Percentiles rank a stretch among this genome's conserved stretches.
These are phyloP conservation scores for Stichodactyla helianthus DNA, from an alignment of 64 coral and sea anemone genomes.

Conservation along the genomic window DNA sequence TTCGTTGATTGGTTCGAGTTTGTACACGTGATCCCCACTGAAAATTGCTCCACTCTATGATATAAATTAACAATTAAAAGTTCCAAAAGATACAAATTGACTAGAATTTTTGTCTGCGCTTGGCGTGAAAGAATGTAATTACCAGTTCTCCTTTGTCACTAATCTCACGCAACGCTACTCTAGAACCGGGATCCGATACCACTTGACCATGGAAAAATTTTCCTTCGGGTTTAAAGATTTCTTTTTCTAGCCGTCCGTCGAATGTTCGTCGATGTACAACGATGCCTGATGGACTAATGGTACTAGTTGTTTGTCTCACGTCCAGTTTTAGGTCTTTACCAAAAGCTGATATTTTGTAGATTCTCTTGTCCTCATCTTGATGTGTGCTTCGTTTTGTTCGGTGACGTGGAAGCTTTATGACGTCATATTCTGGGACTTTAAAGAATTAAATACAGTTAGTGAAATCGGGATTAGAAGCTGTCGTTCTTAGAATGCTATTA, in stretches of 20 bases:
- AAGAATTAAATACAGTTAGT: background rate
- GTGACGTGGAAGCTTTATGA: background rate
- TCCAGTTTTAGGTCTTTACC: constrained; percentile 32
- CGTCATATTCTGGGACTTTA: constrained; percentile 58
- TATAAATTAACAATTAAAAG: background rate
- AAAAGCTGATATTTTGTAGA: constrained; percentile 27
- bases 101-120: no score
- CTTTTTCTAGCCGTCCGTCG: constrained; percentile 18
- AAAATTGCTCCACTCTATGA: constrained; percentile 66
- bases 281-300: background rate
- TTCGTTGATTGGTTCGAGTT: constrained; percentile 61
- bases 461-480: no score
- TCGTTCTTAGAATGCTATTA: no score
- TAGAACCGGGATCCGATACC: constrained; percentile 13
- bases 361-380: background rate
- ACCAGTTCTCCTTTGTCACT: constrained; percentile 28
- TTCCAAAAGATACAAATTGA: background rate
- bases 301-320: background rate
- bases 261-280: constrained; percentile 18
- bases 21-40: constrained; percentile 57
- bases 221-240: constrained; percentile 19
- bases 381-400: constrained; percentile 9
- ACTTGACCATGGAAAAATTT: constrained; percentile 36
- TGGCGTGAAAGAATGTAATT: background rate
- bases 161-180: constrained; percentile 22